Evolutionary conservation across 37 sponge, comb jelly and placozoan species (phyloP).

Genomic region (Cliona cf. orientalis): DNA sequence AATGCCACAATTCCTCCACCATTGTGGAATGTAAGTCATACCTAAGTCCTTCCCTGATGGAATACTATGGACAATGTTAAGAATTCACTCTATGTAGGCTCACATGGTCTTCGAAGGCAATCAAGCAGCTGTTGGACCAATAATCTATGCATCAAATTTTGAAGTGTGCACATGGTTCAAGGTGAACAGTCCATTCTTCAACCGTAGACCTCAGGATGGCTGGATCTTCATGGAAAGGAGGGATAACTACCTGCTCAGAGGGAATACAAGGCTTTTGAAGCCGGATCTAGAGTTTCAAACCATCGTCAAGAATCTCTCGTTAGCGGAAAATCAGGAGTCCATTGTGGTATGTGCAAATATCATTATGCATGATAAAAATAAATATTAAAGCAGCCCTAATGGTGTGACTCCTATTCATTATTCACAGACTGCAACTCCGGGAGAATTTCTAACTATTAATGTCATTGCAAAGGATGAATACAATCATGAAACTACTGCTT

Average conservation of each 20-base stretch:
- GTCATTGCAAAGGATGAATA: slow-evolving; percentile 20
- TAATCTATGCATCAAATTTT: slow-evolving; percentile 3
- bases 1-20: neutral
- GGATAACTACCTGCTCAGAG: no score
- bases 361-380: no score
- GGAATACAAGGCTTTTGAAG: no score
- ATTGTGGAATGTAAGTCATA: slow-evolving; percentile 29
- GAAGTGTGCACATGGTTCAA: slow-evolving; percentile 26
- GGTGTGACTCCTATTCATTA: neutral
- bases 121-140: slow-evolving; percentile 15
- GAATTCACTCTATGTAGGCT: no score
- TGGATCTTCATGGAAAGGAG: slow-evolving; percentile 30
- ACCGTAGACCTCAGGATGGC: neutral
- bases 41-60: no score
- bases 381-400: neutral
- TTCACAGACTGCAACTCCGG: slow-evolving; percentile 27
- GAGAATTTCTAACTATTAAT: neutral
- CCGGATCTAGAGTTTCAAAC: no score
- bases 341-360: no score
- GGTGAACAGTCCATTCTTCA: slow-evolving; percentile 1
- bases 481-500: slow-evolving; percentile 3
- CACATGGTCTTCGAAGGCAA: slow-evolving; percentile 20
- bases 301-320: no score
- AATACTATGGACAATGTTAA: no score
- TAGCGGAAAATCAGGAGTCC: no score